Conservation (phyloP, 2,888 invertebrate genomes). For the Lottia scabra region DNA sequence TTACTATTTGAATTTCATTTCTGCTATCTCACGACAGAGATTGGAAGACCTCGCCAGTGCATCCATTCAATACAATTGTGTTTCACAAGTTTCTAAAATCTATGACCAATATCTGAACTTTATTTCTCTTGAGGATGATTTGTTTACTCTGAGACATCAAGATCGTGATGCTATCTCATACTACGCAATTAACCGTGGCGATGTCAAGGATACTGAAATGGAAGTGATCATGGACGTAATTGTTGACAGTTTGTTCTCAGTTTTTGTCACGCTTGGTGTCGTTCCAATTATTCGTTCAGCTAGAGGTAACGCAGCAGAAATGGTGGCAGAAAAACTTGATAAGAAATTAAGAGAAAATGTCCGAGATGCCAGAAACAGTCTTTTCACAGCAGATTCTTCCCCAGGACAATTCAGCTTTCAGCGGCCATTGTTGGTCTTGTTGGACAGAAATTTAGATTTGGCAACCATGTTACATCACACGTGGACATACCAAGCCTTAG, state of each 20-base stretch:
- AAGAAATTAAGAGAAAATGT: conserved; percentile 97
- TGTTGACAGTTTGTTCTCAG: conserved; percentile 96
- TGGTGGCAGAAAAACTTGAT: conserved; percentile 96
- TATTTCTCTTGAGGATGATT: conserved; percentile 96
- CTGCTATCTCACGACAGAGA: conserved; percentile 91
- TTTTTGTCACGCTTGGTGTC: conserved; percentile 95
- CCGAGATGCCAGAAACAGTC: conserved; percentile 94
- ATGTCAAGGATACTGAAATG: conserved; percentile 95
- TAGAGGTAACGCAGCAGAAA: conserved; percentile 96
- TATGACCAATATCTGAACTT: conserved; percentile 99
- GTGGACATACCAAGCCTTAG: conserved; percentile 99
- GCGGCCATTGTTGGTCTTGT: conserved; percentile 88
- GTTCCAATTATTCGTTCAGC: conserved; percentile 93
- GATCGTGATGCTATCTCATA: conserved; percentile 92
- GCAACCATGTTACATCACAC: conserved; percentile 98
- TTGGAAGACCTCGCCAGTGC: conserved; percentile 95
- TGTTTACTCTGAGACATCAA: conserved; percentile 94
- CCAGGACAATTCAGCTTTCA: conserved; percentile 83
- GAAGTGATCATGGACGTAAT: conserved; percentile 92
- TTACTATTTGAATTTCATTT: conserved; percentile 91
- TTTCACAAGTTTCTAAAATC: conserved; percentile 92
- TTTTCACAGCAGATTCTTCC: conserved; percentile 77
- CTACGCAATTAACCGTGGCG: conserved; percentile 93
- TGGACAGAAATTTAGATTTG: conserved; percentile 95
- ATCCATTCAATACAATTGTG: conserved; percentile 89